Evolutionary conservation across 2,888 invertebrate species (phyloP).

Genomic region (Frankliniella fusca): DNA sequence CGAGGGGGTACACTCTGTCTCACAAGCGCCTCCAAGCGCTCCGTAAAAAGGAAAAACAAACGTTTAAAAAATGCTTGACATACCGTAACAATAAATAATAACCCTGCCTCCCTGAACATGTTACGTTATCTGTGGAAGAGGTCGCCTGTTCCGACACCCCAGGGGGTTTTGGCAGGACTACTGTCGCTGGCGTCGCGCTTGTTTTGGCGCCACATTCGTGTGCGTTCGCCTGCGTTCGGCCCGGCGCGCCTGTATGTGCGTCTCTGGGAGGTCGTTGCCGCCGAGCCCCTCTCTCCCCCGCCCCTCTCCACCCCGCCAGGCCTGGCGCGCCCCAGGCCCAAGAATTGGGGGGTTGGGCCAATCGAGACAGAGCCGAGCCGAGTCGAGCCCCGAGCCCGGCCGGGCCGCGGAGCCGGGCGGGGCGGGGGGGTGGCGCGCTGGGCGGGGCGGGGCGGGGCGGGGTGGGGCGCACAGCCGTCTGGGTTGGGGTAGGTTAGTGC

Average conservation of each 20-base stretch:
- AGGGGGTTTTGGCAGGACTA: neutral
- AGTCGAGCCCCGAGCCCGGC: neutral
- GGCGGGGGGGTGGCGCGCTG: neutral
- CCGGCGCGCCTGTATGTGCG: constrained; percentile 6
- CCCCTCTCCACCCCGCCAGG: neutral
- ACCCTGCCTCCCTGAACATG: no score
- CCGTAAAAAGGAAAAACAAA: no score
- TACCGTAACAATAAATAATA: no score
- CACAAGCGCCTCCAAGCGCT: no score
- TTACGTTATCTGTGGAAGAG: no score
- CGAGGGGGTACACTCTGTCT: no score
- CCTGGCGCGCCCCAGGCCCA: neutral
- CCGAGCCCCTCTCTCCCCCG: neutral
- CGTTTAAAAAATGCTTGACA: no score
- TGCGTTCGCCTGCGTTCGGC: neutral
- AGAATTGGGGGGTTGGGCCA: neutral
- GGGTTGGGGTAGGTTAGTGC: constrained; percentile 24
- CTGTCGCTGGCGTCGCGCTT: neutral
- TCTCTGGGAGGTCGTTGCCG: constrained; percentile 18
- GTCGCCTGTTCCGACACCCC: no score
- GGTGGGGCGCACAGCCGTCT: neutral
- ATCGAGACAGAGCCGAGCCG: constrained; percentile 3
- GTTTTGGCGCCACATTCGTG: constrained; percentile 18
- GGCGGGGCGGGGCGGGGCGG: neutral
- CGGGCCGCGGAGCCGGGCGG: neutral